Evolutionary conservation across 2,113 vertebrate genomes (phyloP), one percentile per base, ranked within the genome.

Genomic region (Sinocyclocheilus anshuiensis): DNA sequence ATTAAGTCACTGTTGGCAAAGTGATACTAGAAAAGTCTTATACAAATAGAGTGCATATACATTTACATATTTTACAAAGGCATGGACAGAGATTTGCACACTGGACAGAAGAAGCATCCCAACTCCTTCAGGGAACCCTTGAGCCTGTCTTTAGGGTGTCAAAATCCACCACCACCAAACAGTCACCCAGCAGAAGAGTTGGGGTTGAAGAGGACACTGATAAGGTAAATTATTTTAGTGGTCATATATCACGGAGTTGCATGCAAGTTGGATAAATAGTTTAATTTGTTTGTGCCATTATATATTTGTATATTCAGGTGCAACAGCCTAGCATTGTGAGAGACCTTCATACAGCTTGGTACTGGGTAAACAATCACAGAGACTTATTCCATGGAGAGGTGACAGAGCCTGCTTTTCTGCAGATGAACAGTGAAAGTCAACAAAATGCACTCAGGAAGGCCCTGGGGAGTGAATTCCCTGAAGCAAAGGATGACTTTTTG

Each of bases 61-160:
- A n/a, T 74, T 74, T 74, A 1, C 11, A 45, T 29, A 29, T 80
- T 3, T 80, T 22, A 10, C 77, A 36, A 55, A 80, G 77, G 20
- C 53, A 80, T 39, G 29, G 77, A 36, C 18, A 61, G 24, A 61
- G 55, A 12, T 61, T 61, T 57, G 39, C 78, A 57, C 59, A 39
- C 55, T 80, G 77, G 77, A 80, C 12, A 22, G 57, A 81, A 26
- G 79, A 81, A 24, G 33, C 39, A 42, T 81, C 57, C 22, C 39
- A 39, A 45, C 45, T 48, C 45, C 45, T 48, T 48, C 45, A 48
- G 79, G 33, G 59, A 81, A 81, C 2, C 22, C 39, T 63, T 36
- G 57, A 42, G 36, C 22, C 79, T 67, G 57, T 81, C 59, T 81
- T 45, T 42, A 81, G 22, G 36, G 59, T 81, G 33, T 67, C 79